Percentiles rank a stretch among this genome's conserved stretches.
These are phyloP conservation scores for Macrocentrus cingulum DNA, from an alignment of 1,140 invertebrate species.

Conservation along the genomic window DNA sequence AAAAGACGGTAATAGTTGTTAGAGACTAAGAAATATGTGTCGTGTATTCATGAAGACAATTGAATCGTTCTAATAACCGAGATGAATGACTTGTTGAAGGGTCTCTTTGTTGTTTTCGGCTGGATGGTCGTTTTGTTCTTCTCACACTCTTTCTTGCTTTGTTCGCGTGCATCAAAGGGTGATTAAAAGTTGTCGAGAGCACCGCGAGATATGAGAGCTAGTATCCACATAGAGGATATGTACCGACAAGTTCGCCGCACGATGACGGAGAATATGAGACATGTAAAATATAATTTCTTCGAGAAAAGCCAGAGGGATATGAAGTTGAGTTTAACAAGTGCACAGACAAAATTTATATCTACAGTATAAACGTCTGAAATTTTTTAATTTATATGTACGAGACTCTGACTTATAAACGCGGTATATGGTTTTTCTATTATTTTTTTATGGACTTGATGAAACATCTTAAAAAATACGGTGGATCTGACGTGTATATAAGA, in stretches of 20 bases:
- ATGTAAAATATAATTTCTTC: no score
- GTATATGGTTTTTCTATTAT: no score
- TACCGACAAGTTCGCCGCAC: no score
- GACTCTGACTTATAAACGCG: no score
- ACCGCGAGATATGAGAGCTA: conserved; percentile 19
- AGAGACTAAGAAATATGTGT: conserved; percentile 14
- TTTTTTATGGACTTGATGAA: no score
- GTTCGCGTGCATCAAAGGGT: conserved; percentile 32
- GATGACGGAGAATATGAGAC: no score
- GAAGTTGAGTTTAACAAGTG: conserved; percentile 15
- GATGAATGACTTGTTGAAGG: conserved; percentile 10
- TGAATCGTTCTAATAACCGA: conserved; percentile 28
- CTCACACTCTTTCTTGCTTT: conserved; percentile 28
- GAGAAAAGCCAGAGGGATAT: conserved; percentile 21
- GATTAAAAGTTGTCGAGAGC: conserved; percentile 44
- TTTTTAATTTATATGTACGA: no score
- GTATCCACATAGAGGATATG: no score
- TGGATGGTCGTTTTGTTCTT: conserved; percentile 15
- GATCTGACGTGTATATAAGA: no score
- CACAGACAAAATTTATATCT: neutral
- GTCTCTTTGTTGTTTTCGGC: conserved; percentile 3
- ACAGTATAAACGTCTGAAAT: no score
- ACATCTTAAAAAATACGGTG: no score
- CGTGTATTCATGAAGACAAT: conserved; percentile 13
- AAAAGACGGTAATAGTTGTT: no score